Conservation (phyloP, 2,888 invertebrate genomes). For the Adelognathus sp. region DNA sequence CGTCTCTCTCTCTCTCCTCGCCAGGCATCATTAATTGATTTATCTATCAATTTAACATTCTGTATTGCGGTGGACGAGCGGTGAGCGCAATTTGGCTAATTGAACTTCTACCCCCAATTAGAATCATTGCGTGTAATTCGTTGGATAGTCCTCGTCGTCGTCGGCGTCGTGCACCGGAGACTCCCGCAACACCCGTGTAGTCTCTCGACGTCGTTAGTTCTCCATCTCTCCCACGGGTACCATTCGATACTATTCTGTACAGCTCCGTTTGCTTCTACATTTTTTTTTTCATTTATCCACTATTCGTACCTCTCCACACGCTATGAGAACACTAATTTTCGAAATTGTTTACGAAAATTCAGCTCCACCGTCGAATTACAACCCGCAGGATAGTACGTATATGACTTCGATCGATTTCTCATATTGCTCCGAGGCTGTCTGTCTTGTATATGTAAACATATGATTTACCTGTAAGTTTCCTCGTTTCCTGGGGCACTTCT, state of each 20-base stretch:
- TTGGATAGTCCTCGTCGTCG: conserved; percentile 55
- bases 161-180: conserved; percentile 21
- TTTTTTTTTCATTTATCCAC: conserved; percentile 8
- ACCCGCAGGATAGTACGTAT: not conserved
- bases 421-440: conserved; percentile 11
- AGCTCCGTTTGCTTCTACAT: conserved; percentile 18
- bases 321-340: conserved; percentile 41
- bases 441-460: not conserved
- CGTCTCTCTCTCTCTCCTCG: no score
- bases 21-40: conserved; percentile 66
- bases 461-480: conserved; percentile 87
- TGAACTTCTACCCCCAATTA: conserved; percentile 79
- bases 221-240: conserved; percentile 57
- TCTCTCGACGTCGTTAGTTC: conserved; percentile 25
- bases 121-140: conserved; percentile 75
- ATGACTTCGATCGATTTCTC: conserved; percentile 37
- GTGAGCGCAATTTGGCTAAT: conserved; percentile 71
- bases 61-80: conserved; percentile 48
- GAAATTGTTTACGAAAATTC: conserved; percentile 46
- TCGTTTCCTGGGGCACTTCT: conserved; percentile 85
- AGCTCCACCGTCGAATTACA: conserved; percentile 43
- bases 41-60: conserved; percentile 67
- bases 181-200: conserved; percentile 17
- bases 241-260: conserved; percentile 48
- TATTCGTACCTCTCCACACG: not conserved